phyloP scores from a whole-genome alignment of 2,888 invertebrate genomes.

The Terebella lapidaria region DNA sequence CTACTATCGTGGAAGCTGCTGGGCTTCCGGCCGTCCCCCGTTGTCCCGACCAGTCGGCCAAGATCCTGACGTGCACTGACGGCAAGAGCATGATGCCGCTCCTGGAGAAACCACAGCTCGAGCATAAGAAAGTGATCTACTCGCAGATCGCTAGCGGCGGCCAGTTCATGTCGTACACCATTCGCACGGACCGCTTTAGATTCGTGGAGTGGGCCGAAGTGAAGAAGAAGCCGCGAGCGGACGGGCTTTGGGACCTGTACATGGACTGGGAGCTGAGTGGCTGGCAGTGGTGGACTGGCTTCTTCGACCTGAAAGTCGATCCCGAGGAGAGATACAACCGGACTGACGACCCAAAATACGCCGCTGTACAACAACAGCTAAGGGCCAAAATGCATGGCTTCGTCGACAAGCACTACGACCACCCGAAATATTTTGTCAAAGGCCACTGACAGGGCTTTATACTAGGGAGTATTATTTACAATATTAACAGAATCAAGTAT shows the following conservation, averaged over 20 bases:
- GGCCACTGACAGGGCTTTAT: not conserved
- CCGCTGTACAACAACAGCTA: not conserved
- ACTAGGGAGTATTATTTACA: too few species aligned
- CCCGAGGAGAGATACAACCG: conserved; percentile 33
- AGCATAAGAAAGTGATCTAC: conserved; percentile 5
- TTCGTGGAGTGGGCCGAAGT: conserved; percentile 19
- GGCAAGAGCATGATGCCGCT: conserved; percentile 7
- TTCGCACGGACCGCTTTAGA: conserved; percentile 11
- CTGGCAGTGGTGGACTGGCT: conserved; percentile 58
- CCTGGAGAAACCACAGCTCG: conserved; percentile 4
- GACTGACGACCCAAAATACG: not conserved
- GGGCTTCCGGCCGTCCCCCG: conserved; percentile 17
- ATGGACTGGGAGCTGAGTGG: conserved; percentile 63
- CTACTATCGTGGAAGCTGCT: conserved; percentile 29
- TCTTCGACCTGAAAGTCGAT: conserved; percentile 72
- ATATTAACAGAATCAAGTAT: too few species aligned
- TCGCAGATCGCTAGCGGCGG: conserved; percentile 9
- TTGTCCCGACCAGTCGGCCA: conserved; percentile 26
- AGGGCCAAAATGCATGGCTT: not conserved
- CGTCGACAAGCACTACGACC: not conserved
- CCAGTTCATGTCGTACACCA: conserved; percentile 13
- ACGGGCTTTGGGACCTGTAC: conserved; percentile 62
- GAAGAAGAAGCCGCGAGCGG: not conserved
- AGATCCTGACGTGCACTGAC: conserved; percentile 10
- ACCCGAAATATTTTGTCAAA: not conserved